These are phyloP conservation scores for Melangyna quadrimaculata DNA, from an alignment of 2,888 invertebrate genomes.

Conservation along the genomic window DNA sequence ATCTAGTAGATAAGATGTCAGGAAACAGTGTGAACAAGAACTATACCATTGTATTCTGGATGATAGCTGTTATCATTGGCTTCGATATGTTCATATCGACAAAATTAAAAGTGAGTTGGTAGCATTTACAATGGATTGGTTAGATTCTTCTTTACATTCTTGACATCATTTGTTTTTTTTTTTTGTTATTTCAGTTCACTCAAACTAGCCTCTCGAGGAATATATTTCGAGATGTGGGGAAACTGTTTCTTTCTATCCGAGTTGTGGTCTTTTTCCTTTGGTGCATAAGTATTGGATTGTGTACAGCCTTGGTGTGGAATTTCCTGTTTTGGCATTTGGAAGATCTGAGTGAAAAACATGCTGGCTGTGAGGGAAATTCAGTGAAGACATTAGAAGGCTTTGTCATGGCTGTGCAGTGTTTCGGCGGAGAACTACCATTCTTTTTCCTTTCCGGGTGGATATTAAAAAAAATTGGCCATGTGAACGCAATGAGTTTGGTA, in stretches of 20 bases:
- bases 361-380: slow-evolving; percentile 82
- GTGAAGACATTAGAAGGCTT: slow-evolving; percentile 89
- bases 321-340: slow-evolving; percentile 94
- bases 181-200: slow-evolving; percentile 82
- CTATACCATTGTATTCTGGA: slow-evolving; percentile 90
- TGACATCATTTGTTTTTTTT: background rate
- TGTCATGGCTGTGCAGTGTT: slow-evolving; percentile 89
- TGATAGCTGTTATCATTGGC: slow-evolving; percentile 86
- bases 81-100: slow-evolving; percentile 86
- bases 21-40: slow-evolving; percentile 85
- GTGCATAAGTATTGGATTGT: slow-evolving; percentile 91
- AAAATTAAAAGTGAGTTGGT: slow-evolving; percentile 83
- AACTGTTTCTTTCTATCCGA: slow-evolving; percentile 85
- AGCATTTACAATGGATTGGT: no score
- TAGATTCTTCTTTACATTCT: background rate
- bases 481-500: slow-evolving; percentile 91
- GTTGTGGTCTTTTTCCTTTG: slow-evolving; percentile 89
- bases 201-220: slow-evolving; percentile 85
- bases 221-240: slow-evolving; percentile 86
- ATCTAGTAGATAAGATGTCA: slow-evolving; percentile 89
- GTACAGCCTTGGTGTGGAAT: slow-evolving; percentile 93
- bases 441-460: slow-evolving; percentile 91
- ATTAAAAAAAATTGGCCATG: slow-evolving; percentile 89
- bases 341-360: slow-evolving; percentile 83
- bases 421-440: slow-evolving; percentile 92